Conservation (phyloP, 2,888 invertebrate species). For the Oxytorus armatus region DNA sequence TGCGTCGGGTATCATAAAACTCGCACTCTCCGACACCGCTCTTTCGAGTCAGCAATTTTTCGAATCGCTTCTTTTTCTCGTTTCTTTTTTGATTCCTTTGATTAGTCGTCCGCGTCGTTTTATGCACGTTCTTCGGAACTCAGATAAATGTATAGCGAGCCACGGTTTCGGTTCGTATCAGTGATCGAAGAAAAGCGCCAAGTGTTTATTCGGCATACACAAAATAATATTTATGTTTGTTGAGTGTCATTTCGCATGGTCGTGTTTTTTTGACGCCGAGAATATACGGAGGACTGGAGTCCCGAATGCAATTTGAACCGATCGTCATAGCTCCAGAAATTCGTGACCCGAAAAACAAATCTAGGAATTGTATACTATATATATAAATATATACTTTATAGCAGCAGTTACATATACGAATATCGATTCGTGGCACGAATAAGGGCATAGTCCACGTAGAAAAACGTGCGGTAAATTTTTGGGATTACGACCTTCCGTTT, state of each 20-base stretch:
- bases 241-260: slow-evolving; percentile 29
- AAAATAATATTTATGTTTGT: slow-evolving; percentile 35
- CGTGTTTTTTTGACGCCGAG: slow-evolving; percentile 14
- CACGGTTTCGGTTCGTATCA: no score
- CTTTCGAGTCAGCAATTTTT: no score
- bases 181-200: background rate
- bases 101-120: no score
- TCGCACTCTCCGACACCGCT: no score
- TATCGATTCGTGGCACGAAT: slow-evolving; percentile 17
- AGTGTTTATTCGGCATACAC: slow-evolving; percentile 7
- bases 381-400: slow-evolving; percentile 33
- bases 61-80: no score
- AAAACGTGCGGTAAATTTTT: background rate
- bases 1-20: no score
- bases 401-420: slow-evolving; percentile 23
- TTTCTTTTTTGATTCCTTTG: no score
- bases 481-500: slow-evolving; percentile 8
- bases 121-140: no score
- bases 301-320: slow-evolving; percentile 46
- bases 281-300: slow-evolving; percentile 3
- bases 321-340: slow-evolving; percentile 53
- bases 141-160: no score
- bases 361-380: slow-evolving; percentile 29
- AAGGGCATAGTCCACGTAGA: slow-evolving; percentile 13
- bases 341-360: slow-evolving; percentile 62